Base-by-base conservation (phyloP, 2,888 invertebrate genomes). In the Lamproptera curius region DNA sequence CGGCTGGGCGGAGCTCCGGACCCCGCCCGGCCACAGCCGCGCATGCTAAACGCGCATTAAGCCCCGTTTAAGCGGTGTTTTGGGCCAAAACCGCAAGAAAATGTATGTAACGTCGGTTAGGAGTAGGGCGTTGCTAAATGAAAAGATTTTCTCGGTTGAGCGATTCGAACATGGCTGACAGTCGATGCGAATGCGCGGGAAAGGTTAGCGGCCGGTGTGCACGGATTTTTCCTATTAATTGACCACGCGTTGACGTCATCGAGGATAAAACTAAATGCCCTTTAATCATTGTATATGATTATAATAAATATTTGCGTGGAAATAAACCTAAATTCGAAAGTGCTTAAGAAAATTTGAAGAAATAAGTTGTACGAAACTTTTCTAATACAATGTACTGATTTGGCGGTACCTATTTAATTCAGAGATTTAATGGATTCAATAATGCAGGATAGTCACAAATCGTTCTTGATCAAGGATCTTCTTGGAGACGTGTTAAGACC, bases 391-490 rank as follows among this genome's bases (percentile, higher is more conserved):
- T 28, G 28, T 10, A 28, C 2, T 28, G 10, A 28, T 8, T 6
- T n/a, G 20, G 20, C 20, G 3, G 14, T 26, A 26, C 5, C 9
- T n/a, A 38, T 34, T 50, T 20, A 10, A 42, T 20, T 14, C 11
- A 31, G 34, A 13, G 16, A n/a, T 37, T 46, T 1, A 57, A 73
- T 72, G 75, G 70, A 72, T 55, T 71, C 64, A 13, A 81, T 65
- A 47, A 82, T 86, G 90, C 92, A 89, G 83, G 91, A 89, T 81
- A 91, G 89, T 58, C 88, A 90, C 63, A 95, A 95, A 72, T 96
- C 95, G 8, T 96, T 96, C 76, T 81, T 96, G 53, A 96, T 96
- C 58, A 92, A 93, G 67, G 95, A 96, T 75, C 89, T 96, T 37
- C 89, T 96, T 43, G 94, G 95, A 10, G 95, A 96, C 66, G 92